These are phyloP conservation scores for Meliscaeva auricollis DNA, from an alignment of 2,888 invertebrate species.

Conservation along the genomic window DNA sequence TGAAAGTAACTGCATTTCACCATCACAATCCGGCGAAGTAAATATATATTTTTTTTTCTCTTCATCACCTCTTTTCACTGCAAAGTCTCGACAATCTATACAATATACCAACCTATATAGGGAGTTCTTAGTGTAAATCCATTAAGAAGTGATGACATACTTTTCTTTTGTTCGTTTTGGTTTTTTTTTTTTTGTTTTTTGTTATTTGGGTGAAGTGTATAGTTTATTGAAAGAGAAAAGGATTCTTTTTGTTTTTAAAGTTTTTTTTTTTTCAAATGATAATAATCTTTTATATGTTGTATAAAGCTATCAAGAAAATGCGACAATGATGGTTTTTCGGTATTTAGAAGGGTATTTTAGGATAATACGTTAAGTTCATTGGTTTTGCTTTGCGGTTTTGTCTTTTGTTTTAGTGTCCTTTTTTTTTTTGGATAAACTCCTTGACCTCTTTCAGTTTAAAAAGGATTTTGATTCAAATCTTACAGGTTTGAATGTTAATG, in stretches of 20 bases:
- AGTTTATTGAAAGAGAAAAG: conserved; percentile 9
- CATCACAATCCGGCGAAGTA: not conserved
- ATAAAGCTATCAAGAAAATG: conserved; percentile 25
- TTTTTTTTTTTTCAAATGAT: not conserved
- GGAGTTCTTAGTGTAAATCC: conserved; percentile 30
- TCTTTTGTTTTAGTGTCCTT: not conserved
- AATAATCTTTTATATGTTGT: not conserved
- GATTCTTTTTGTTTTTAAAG: not conserved
- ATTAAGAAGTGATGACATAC: conserved; percentile 62
- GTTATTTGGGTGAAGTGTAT: conserved; percentile 29
- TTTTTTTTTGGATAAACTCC: not conserved
- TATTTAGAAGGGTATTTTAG: conserved; percentile 26
- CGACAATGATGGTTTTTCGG: conserved; percentile 7
- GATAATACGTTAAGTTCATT: not conserved
- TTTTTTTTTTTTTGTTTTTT: not conserved
- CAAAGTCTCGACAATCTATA: conserved; percentile 25
- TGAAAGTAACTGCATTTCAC: conserved; percentile 55
- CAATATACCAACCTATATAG: not conserved
- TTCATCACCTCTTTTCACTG: not conserved
- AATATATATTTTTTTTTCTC: not conserved
- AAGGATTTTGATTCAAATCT: conserved; percentile 7
- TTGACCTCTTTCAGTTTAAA: not conserved
- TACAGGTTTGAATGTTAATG: conserved; percentile 24
- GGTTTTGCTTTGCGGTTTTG: conserved; percentile 15
- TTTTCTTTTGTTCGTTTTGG: conserved; percentile 37